phyloP scores from a whole-genome alignment of 2,113 vertebrate species.

The Oenanthe oenanthe region DNA sequence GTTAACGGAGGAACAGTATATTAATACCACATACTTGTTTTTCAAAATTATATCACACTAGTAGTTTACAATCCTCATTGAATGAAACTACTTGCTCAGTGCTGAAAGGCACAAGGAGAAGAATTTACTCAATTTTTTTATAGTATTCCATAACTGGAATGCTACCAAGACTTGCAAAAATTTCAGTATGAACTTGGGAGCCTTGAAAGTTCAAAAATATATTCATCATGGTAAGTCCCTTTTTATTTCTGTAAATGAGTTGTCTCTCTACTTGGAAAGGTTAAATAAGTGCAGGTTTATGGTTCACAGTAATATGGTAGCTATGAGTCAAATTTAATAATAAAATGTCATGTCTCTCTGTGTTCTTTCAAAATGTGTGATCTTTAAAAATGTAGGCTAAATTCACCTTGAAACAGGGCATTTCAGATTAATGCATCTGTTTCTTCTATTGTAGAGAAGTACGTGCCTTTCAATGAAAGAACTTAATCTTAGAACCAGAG shows the following conservation, averaged over 20 bases:
- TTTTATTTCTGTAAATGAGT: neutral
- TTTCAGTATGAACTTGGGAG: neutral
- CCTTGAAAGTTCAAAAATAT: neutral
- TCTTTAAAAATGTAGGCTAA: neutral
- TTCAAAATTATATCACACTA: neutral
- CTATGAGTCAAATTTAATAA: neutral
- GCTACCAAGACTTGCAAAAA: neutral
- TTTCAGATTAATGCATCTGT: slow-evolving; percentile 33
- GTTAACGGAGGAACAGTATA: neutral
- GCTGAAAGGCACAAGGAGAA: neutral
- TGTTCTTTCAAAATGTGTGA: neutral
- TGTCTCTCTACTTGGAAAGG: neutral
- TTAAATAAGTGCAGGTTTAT: neutral
- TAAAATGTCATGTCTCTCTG: neutral
- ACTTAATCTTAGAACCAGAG: slow-evolving; percentile 68
- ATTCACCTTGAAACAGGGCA: neutral
- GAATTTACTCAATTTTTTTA: neutral
- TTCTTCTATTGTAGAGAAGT: slow-evolving; percentile 75
- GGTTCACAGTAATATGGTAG: neutral
- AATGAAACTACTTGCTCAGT: neutral
- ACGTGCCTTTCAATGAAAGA: slow-evolving; percentile 77
- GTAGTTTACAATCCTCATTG: neutral
- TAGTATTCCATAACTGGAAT: neutral
- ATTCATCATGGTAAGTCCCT: neutral
- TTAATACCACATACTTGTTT: neutral